Conservation (phyloP, 2,113 vertebrate species). For the Cavia porcellus region DNA sequence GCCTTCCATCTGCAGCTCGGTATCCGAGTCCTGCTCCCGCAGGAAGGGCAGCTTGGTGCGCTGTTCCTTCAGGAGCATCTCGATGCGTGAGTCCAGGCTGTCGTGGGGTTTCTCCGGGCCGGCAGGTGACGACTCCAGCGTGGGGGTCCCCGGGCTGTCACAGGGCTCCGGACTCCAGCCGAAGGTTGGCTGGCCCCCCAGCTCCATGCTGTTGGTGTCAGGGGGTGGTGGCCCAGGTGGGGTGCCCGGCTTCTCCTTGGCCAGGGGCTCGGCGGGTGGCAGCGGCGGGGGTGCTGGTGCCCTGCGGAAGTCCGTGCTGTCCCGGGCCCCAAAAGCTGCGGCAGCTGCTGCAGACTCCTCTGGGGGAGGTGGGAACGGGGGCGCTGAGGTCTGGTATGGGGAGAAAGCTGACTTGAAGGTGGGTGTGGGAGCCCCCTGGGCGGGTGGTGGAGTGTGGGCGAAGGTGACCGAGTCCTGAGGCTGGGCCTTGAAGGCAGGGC, state of each 20-base stretch:
- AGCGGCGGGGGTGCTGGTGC: conserved; percentile 85
- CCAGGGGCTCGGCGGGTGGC: conserved; percentile 88
- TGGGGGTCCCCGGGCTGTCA: conserved; percentile 93
- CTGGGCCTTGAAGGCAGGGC: conserved; percentile 90
- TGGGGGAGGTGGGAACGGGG: conserved; percentile 88
- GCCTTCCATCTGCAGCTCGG: conserved; percentile 96
- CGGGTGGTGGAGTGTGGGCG: conserved; percentile 91
- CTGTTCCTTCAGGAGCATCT: conserved; percentile 99
- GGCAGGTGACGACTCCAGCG: conserved; percentile 86
- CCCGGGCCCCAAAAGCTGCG: conserved; percentile 87
- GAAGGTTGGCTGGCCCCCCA: conserved; percentile 87
- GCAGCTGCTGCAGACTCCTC: conserved; percentile 90
- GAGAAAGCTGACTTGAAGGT: conserved; percentile 95
- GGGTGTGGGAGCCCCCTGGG: conserved; percentile 85
- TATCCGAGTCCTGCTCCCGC: conserved; percentile 94
- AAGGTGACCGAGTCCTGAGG: conserved; percentile 88
- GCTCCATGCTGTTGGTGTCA: conserved; percentile 90
- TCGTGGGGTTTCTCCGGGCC: conserved; percentile 92
- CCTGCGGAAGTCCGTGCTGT: conserved; percentile 91
- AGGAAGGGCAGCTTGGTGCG: conserved; percentile 97
- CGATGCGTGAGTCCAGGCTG: conserved; percentile 98
- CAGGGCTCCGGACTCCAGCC: conserved; percentile 93
- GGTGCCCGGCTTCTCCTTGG: conserved; percentile 92
- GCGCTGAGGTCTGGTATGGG: conserved; percentile 93
- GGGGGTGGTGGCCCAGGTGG: conserved; percentile 92